Percentiles rank a stretch among this genome's conserved stretches.
These are phyloP conservation scores for Chelon labrosus DNA, from an alignment of 2,797 vertebrate genomes.

Conservation along the genomic window DNA sequence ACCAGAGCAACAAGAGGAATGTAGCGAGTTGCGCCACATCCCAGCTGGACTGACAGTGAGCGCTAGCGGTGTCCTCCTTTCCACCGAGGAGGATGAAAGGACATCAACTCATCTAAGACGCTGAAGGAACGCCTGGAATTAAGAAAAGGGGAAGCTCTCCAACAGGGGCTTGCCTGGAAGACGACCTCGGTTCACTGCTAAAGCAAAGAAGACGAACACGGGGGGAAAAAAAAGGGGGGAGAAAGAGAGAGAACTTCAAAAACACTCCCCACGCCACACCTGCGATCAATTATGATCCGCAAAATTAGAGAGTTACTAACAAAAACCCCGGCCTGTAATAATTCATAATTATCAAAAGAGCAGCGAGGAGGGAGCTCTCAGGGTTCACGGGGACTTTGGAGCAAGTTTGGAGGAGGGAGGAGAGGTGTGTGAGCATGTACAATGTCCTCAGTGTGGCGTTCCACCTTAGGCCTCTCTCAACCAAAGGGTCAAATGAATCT, in stretches of 20 bases:
- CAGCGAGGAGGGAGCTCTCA: slow-evolving; percentile 55
- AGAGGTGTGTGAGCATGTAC: slow-evolving; percentile 16
- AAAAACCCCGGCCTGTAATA: slow-evolving; percentile 77
- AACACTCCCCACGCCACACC: slow-evolving; percentile 74
- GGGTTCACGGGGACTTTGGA: slow-evolving; percentile 66
- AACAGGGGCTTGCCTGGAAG: slow-evolving; percentile 77
- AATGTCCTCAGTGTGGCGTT: slow-evolving; percentile 55
- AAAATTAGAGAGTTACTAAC: slow-evolving; percentile 82
- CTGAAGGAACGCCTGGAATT: slow-evolving; percentile 81
- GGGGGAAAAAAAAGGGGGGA: slow-evolving; percentile 14
- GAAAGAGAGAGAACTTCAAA: slow-evolving; percentile 67
- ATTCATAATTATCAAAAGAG: slow-evolving; percentile 82
- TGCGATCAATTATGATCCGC: slow-evolving; percentile 82
- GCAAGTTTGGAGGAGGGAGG: slow-evolving; percentile 28
- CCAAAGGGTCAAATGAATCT: slow-evolving; percentile 58
- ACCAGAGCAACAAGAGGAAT: slow-evolving; percentile 84
- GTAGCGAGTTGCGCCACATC: slow-evolving; percentile 81
- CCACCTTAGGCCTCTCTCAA: slow-evolving; percentile 52
- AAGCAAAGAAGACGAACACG: slow-evolving; percentile 64
- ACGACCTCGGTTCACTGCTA: slow-evolving; percentile 77
- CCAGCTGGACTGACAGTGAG: slow-evolving; percentile 83
- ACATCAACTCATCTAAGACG: slow-evolving; percentile 76
- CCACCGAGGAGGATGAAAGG: slow-evolving; percentile 81
- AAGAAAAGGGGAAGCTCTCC: slow-evolving; percentile 80
- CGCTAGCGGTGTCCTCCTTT: slow-evolving; percentile 79